Percentiles rank a stretch among this genome's conserved stretches.
Conservation (phyloP, 2,888 invertebrate species). For the Achlya flavicornis region DNA sequence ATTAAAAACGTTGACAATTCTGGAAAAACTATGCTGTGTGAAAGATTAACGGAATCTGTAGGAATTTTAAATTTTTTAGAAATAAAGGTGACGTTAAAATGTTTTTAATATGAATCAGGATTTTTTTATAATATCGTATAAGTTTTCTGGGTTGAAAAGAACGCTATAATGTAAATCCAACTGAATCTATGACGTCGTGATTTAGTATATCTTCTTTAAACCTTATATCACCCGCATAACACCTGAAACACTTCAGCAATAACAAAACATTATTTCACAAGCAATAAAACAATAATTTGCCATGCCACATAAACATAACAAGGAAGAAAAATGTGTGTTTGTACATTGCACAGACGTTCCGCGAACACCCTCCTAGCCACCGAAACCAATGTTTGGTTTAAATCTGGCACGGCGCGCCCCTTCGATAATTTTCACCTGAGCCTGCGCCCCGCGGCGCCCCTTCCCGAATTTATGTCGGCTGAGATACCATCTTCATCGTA, state of each 20-base stretch:
- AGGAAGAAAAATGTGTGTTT: conserved; percentile 10
- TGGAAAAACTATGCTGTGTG: background rate
- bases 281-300: conserved; percentile 8
- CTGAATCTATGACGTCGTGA: too few species aligned
- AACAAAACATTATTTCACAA: conserved; percentile 1
- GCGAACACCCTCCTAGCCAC: conserved; percentile 17
- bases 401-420: conserved; percentile 52
- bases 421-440: conserved; percentile 81
- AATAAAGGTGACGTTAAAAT: too few species aligned
- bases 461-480: conserved; percentile 70
- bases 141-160: too few species aligned
- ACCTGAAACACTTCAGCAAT: background rate
- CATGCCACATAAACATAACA: conserved; percentile 12
- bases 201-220: conserved; percentile 11
- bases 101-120: too few species aligned
- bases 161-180: too few species aligned
- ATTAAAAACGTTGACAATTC: conserved; percentile 51
- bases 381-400: conserved; percentile 70
- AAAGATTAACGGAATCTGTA: background rate
- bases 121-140: too few species aligned
- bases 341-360: conserved; percentile 12
- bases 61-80: conserved; percentile 19
- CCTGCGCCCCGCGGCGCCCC: conserved; percentile 43
- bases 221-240: background rate
- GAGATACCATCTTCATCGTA: conserved; percentile 73